Percentiles rank a stretch among this genome's conserved stretches.
Evolutionary conservation across 35 echinoderm and acorn worm genomes (phyloP).

Genomic region (Patiria miniata): DNA sequence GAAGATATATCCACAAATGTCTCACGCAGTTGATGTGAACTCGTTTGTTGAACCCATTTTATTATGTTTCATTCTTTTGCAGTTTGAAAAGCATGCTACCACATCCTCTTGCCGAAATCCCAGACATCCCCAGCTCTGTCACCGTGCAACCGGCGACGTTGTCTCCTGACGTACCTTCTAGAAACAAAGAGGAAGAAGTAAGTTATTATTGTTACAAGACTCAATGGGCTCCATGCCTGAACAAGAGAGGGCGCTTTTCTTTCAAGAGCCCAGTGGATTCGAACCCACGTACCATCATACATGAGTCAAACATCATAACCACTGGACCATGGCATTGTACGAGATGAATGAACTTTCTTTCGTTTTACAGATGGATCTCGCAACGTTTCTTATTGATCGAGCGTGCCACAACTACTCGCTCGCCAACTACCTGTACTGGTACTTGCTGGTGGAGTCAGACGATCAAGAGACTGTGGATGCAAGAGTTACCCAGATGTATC

Average conservation of each 20-base stretch:
- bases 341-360: neutral
- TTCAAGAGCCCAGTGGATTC: too few species aligned
- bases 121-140: neutral
- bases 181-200: neutral
- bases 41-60: too few species aligned
- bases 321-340: too few species aligned
- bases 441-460: conserved; percentile 90
- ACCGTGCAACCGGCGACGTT: neutral
- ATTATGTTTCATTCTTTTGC: too few species aligned
- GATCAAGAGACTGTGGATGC: conserved; percentile 81
- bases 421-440: conserved; percentile 99
- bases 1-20: too few species aligned
- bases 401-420: conserved; percentile 92
- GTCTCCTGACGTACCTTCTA: neutral
- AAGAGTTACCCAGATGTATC: conserved; percentile 87
- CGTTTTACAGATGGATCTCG: conserved; percentile 67
- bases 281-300: too few species aligned
- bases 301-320: too few species aligned
- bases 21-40: too few species aligned
- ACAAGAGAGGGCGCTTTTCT: too few species aligned
- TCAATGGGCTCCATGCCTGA: neutral
- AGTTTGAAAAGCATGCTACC: neutral
- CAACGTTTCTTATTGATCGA: conserved; percentile 86
- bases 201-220: neutral
- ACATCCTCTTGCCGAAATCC: conserved; percentile 16